Conservation (phyloP, 2,888 invertebrate species). For the Gandaritis pyraliata region DNA sequence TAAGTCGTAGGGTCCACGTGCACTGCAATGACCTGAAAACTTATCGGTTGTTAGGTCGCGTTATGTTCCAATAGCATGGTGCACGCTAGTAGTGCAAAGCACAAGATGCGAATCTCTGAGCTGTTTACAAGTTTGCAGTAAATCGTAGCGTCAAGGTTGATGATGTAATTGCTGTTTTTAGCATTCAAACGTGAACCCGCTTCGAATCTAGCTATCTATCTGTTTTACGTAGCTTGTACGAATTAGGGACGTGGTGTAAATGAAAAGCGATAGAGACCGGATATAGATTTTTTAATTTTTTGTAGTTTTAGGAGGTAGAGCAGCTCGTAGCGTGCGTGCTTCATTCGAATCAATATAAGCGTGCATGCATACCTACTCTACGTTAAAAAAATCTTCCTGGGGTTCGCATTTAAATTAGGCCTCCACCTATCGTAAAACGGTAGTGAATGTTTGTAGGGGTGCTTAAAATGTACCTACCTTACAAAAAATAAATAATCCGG, state of each 20-base stretch:
- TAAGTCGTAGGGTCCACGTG: background rate
- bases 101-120: constrained; percentile 59
- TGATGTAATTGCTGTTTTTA: constrained; percentile 82
- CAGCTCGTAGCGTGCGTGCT: too few species aligned
- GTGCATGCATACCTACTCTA: too few species aligned
- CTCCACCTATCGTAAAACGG: too few species aligned
- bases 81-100: constrained; percentile 43
- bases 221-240: constrained; percentile 24
- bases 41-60: constrained; percentile 16
- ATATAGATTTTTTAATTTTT: too few species aligned
- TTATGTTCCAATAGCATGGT: constrained; percentile 34
- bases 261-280: too few species aligned
- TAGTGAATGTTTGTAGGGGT: too few species aligned
- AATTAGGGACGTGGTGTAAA: constrained; percentile 17
- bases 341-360: too few species aligned
- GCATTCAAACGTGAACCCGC: constrained; percentile 66
- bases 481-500: background rate
- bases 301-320: too few species aligned
- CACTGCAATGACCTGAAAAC: constrained; percentile 19
- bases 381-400: too few species aligned
- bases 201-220: constrained; percentile 44
- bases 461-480: too few species aligned
- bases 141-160: constrained; percentile 72
- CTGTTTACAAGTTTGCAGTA: constrained; percentile 63
- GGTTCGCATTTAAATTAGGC: too few species aligned